Base-by-base conservation (phyloP, 2,113 vertebrate species). In the Trematocara variabile region DNA sequence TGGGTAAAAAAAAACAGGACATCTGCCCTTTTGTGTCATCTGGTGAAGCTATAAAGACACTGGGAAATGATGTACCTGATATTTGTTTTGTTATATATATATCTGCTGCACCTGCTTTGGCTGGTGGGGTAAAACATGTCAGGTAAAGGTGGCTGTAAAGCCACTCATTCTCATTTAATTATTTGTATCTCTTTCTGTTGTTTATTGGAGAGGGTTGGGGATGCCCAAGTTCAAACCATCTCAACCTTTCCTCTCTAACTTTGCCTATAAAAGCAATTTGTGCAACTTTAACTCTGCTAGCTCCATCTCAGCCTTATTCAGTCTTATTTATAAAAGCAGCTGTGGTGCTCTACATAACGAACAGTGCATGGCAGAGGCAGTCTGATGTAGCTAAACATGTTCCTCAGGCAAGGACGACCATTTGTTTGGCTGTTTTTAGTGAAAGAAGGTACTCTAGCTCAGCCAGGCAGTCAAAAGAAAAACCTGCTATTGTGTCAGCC, bases 401-500 rank as follows among this genome's bases (percentile, higher is more conserved):
- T 89, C 79, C 85, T 60, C 20, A 13, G 77, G 78, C 85, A 84
- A 90, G 88, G 56, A 56, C 46, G 53, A 84, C 83, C 63, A 83
- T 88, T 88, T 89, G 63, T 82, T 77, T 39, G 80, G 68, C 33
- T 81, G 79, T 63, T 84, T 89, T 80, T 55, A 68, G 83, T 60
- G 30, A 87, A 90, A 88, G 83, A 92, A 89, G 85, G 75, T 82
- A 70, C 50, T 92, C 79, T 37, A 84, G 77, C 82, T 37, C 84
- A 90, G 80, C 80, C 84, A 87, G 84, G 88, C 91, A 91, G 83
- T 92, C 90, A 91, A 93, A 92, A 92, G 89, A 94, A 94, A 94
- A 94, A 93, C 90, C 87, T 91, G 91, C 93, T 80, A 95, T 95
- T 95, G 94, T 95, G 93, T 94, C 3, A 18, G 86, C 87, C 91